Evolutionary conservation across 2,113 vertebrate genomes (phyloP), one percentile per base, ranked within the genome.

Genomic region (Marmota flaviventris): DNA sequence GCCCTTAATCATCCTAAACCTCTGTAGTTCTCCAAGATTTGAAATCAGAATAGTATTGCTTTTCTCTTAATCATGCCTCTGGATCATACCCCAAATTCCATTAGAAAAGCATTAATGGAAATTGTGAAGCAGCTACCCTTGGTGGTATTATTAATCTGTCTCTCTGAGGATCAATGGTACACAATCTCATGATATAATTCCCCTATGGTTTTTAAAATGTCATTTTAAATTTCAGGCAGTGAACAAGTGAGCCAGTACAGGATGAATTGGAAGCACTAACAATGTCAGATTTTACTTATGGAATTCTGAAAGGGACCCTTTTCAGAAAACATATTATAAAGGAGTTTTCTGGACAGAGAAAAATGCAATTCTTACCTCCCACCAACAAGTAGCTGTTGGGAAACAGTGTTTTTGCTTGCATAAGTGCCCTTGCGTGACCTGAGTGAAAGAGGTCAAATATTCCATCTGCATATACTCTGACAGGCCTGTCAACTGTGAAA

Each of bases 401-500:
- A 97, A 99, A 99, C 83, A 99, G 99, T 97, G 99, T 99, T 99
- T 99, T 99, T 98, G 99, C 99, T 99, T 99, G 99, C 99, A 99
- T 99, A 97, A 99, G 99, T 90, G 99, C 99, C 89, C 99, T 99
- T 94, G 99, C 99, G 4, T 99, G 99, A 92, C 99, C 99, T 2
- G 99, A 99, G 97, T 99, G 99, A 98, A 99, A 99, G 95, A 99
- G 99, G 98, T 99, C 99, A 98, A 99, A 99, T 98, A 99, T 99
- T 94, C 99, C 99, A 98, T 99, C 99, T 86, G 99, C 99, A 76
- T 99, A 99, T 16, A 99, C 99, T 98, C 99, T 99, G 97, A 99
- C 99, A 5, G 99, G 99, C 93, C 99, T 99, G 98, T 99, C 99
- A 98, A 98, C 99, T 99, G 98, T 76, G 94, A 97, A 96, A 97